A percentile compares a stretch with the other conserved stretches of the same genome.
phyloP scores from a whole-genome alignment of 2,888 invertebrate species.

The Sphaeridia pumilis region DNA sequence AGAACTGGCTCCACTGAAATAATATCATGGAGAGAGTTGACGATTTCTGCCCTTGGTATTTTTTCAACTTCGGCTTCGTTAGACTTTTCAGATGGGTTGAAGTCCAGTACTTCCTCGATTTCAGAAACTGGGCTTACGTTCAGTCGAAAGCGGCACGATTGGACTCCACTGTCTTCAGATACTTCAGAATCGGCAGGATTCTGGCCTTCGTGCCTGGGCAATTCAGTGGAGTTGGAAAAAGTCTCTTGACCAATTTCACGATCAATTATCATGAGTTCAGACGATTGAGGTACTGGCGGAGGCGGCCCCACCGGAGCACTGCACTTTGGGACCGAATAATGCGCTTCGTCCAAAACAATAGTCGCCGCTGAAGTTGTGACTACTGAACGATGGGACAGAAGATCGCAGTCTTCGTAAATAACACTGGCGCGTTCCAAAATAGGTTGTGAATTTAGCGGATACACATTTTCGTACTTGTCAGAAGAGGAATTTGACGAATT shows the following conservation, averaged over 20 bases:
- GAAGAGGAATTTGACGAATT: no score
- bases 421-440: background rate
- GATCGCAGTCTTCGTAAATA: constrained; percentile 1
- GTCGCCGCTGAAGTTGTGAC: background rate
- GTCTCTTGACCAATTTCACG: background rate
- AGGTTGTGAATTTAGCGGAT: no score
- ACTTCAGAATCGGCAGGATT: background rate
- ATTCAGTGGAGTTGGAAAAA: background rate
- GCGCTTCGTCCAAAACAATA: background rate
- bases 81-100: no score
- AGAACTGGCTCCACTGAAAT: constrained; percentile 26
- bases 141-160: background rate
- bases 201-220: background rate
- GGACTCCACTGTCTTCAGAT: background rate
- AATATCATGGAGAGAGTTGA: constrained; percentile 13
- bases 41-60: background rate
- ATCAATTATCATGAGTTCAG: background rate
- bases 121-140: background rate
- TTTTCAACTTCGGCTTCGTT: background rate
- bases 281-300: background rate
- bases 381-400: background rate
- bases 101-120: background rate
- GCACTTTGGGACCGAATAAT: background rate
- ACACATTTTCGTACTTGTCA: background rate
- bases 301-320: background rate